phyloP scores from a whole-genome alignment of 2,797 vertebrate genomes.

The Loris lydekkerianus region DNA sequence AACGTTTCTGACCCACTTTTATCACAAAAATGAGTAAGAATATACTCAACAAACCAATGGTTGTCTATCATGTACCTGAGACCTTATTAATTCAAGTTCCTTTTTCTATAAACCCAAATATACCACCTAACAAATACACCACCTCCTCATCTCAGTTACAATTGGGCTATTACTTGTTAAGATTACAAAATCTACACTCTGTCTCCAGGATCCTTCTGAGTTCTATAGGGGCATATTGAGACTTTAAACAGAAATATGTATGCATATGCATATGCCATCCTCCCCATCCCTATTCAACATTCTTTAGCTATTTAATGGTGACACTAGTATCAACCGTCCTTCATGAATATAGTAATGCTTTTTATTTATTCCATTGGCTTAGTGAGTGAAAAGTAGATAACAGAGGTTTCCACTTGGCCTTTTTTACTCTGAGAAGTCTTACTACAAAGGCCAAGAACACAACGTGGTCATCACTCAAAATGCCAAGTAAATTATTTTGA shows the following conservation, averaged over 20 bases:
- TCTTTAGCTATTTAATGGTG: not conserved
- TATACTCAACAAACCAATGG: conserved; percentile 7
- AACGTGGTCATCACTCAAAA: not conserved
- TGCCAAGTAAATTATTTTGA: not conserved
- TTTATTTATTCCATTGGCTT: not conserved
- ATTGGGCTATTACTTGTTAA: not conserved
- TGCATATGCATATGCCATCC: not conserved
- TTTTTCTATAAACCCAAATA: too few relatives aligned
- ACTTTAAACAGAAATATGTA: not conserved
- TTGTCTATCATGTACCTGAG: not conserved
- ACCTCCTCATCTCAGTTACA: not conserved
- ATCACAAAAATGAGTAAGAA: conserved; percentile 23
- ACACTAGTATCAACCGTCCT: not conserved
- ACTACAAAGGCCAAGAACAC: not conserved
- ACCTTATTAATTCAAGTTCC: not conserved
- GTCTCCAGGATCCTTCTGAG: not conserved
- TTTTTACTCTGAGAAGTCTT: not conserved
- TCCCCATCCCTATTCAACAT: accelerated
- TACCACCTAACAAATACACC: too few relatives aligned
- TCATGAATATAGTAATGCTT: conserved; percentile 10
- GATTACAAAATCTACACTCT: not conserved
- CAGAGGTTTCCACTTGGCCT: not conserved
- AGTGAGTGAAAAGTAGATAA: not conserved
- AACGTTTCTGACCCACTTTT: not conserved
- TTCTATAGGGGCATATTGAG: not conserved